Conservation (phyloP, 92 coral and sea anemone species). For the Zoanthus sansibaricus region DNA sequence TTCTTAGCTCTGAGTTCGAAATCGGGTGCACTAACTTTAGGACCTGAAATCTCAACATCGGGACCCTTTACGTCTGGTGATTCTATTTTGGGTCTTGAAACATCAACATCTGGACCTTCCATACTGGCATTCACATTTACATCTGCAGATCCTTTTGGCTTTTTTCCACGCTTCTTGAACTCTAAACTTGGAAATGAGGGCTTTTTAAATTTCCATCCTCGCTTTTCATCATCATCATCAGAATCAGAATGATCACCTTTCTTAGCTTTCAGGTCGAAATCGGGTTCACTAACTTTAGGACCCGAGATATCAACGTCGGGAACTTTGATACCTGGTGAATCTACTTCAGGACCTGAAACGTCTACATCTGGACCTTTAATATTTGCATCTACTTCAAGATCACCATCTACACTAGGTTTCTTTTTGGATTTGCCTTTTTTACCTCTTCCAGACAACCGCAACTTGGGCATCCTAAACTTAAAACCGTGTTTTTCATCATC, state of each 20-base stretch:
- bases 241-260: slow-evolving; percentile 23
- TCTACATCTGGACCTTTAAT: not conserved
- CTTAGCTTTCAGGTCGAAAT: not conserved
- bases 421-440: not conserved
- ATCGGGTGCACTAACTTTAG: not conserved
- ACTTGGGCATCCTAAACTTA: not conserved
- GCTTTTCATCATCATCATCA: not conserved
- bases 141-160: not conserved
- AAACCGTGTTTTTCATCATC: not conserved
- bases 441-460: not conserved
- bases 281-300: slow-evolving; percentile 5
- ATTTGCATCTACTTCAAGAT: not conserved
- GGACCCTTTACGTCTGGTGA: not conserved
- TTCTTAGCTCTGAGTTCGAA: not conserved
- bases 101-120: not conserved
- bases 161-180: not conserved
- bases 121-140: not conserved
- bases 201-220: not conserved
- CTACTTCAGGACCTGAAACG: not conserved
- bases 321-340: not conserved
- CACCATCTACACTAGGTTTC: not conserved
- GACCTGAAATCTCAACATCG: not conserved
- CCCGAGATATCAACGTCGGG: slow-evolving; percentile 13
- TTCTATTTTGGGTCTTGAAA: not conserved
- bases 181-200: slow-evolving; percentile 9